Base-by-base conservation (phyloP, 2,113 vertebrate genomes). In the Rhizomys pruinosus region DNA sequence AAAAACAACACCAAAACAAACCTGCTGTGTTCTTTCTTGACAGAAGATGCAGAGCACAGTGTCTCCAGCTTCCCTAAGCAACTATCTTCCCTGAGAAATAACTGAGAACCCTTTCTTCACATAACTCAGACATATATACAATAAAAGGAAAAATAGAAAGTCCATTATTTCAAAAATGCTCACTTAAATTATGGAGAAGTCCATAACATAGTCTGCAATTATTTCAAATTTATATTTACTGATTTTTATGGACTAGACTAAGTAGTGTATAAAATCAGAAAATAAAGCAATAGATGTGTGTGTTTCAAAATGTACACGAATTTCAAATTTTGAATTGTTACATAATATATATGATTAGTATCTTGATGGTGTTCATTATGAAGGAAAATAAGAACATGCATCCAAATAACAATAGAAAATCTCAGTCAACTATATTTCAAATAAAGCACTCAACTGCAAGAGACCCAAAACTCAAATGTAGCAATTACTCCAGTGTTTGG, bases 1-100 rank as follows among this genome's bases (percentile, higher is more conserved):
- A 84, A 81, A 90, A 89, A 74, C 47, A 95, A 2, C 7, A 86
- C 17, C 42, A 34, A 88, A 81, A 81, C 42, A 87, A 72, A 47
- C 61, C 69, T 17, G 39, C 29, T 55, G 37, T 15, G 47, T 5
- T 19, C 23, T 76, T 91, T 72, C 16, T 57, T 91, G 91, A 92
- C 66, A 91, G 44, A 77, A 55, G 20, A 2, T 32, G 7, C 20
- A 59, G 20, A 86, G 34, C 22, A 89, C 6, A 61, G 7, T 73
- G 12, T 27, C 6, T 61, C 11, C 17, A 57, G 13, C 39, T 69
- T 73, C 37, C 59, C 71, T 39, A 59, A 69, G 61, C 34, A 73
- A 34, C 52, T 76, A 29, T n/a, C 16, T 0, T 29, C 88, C 42
- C 64, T 25, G 19, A 94, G 59, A 95, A 73, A 87, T 22, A 84